A percentile compares a stretch with the other conserved stretches of the same genome.
Conservation (phyloP, 2,888 invertebrate genomes). For the Eilema griseolum region DNA sequence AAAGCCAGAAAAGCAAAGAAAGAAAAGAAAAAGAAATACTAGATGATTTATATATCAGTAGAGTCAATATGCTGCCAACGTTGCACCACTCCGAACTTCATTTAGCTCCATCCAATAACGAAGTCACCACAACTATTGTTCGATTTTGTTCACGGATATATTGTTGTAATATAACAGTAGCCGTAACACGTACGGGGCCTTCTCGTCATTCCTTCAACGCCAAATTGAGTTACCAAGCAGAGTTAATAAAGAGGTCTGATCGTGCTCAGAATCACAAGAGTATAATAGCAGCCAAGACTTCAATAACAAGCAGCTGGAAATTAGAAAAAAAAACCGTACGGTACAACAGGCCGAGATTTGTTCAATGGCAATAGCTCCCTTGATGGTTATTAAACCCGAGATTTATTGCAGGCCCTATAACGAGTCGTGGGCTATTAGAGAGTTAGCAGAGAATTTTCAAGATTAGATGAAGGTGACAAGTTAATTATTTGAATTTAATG, state of each 20-base stretch:
- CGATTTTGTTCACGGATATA: constrained; percentile 56
- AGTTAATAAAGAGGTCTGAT: constrained; percentile 78
- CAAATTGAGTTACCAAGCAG: constrained; percentile 81
- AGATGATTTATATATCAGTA: constrained; percentile 11
- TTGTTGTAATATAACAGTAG: constrained; percentile 62
- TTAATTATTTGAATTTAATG: constrained; percentile 32
- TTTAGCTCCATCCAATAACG: constrained; percentile 31
- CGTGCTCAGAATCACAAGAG: constrained; percentile 71
- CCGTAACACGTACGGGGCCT: constrained; percentile 72
- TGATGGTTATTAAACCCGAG: constrained; percentile 66
- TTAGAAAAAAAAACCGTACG: constrained; percentile 56
- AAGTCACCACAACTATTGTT: constrained; percentile 51
- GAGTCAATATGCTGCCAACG: constrained; percentile 32
- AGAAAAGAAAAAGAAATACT: constrained; percentile 19
- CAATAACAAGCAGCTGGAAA: constrained; percentile 63
- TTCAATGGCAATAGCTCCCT: constrained; percentile 58
- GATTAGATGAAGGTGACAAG: constrained; percentile 32
- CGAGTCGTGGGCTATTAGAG: constrained; percentile 56
- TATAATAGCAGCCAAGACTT: constrained; percentile 58
- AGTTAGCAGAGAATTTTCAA: constrained; percentile 53
- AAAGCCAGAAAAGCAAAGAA: neutral
- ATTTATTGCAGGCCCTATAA: constrained; percentile 58
- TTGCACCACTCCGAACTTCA: constrained; percentile 21
- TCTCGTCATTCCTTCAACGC: constrained; percentile 79
- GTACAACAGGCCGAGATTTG: constrained; percentile 44